Conservation (phyloP, 2,888 invertebrate species). For the Mesorhabditis belari region DNA sequence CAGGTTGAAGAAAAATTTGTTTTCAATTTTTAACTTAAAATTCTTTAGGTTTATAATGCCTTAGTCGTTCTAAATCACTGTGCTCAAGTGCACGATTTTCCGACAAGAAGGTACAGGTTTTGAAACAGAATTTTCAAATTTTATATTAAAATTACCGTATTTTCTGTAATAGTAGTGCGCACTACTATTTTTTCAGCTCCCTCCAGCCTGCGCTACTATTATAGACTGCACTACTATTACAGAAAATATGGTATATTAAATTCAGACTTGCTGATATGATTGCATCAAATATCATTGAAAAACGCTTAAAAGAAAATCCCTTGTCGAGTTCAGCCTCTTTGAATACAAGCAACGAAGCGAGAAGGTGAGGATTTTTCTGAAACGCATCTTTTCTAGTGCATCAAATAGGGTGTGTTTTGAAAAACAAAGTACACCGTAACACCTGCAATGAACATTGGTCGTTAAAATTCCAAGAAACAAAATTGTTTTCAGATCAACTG, state of each 20-base stretch:
- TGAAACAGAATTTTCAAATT: not conserved
- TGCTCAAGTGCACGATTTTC: not conserved
- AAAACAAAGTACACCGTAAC: too few species aligned
- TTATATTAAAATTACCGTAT: not conserved
- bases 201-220: too few species aligned
- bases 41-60: not conserved
- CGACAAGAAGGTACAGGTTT: not conserved
- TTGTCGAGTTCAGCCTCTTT: not conserved
- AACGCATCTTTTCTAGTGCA: too few species aligned
- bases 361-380: not conserved
- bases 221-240: too few species aligned
- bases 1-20: constrained; percentile 48
- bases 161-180: too few species aligned
- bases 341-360: not conserved
- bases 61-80: not conserved
- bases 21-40: not conserved
- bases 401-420: too few species aligned
- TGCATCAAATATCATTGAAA: not conserved
- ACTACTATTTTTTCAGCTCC: too few species aligned
- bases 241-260: not conserved
- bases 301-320: not conserved
- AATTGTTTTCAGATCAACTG: too few species aligned
- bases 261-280: not conserved
- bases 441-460: too few species aligned
- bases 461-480: too few species aligned